These are phyloP conservation scores for Ips typographus DNA, from an alignment of 1,140 invertebrate genomes.

Conservation along the genomic window DNA sequence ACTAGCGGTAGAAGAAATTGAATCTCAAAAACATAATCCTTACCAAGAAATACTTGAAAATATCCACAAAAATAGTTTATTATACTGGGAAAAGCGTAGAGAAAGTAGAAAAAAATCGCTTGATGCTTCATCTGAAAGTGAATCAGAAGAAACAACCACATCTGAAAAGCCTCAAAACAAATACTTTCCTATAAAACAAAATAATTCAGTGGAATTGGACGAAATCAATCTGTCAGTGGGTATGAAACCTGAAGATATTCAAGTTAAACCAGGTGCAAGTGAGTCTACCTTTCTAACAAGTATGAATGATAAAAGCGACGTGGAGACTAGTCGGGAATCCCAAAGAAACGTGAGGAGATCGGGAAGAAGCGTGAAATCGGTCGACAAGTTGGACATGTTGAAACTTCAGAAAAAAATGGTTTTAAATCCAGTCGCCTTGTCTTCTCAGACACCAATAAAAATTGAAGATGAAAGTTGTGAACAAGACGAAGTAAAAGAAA, in stretches of 20 bases:
- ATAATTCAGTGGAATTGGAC: constrained; percentile 3
- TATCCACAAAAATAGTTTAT: constrained; percentile 32
- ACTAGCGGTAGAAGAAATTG: constrained; percentile 40
- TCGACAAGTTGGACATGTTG: constrained; percentile 10
- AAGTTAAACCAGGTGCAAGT: neutral
- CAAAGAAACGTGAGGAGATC: constrained; percentile 10
- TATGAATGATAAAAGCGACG: too few relatives aligned
- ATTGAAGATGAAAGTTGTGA: neutral
- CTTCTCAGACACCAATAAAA: neutral
- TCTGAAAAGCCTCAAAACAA: constrained; percentile 31
- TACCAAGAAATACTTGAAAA: constrained; percentile 47
- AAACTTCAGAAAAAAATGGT: constrained; percentile 6
- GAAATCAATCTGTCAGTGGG: constrained; percentile 7
- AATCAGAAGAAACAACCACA: neutral
- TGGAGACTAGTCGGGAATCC: too few relatives aligned
- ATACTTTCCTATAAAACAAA: constrained; percentile 1
- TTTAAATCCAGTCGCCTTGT: constrained; percentile 3
- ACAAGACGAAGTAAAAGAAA: neutral
- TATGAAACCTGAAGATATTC: neutral
- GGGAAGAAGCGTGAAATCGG: constrained; percentile 12
- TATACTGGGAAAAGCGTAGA: neutral
- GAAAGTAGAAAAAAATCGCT: neutral
- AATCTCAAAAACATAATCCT: constrained; percentile 35
- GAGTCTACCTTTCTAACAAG: neutral
- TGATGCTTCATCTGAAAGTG: neutral